Percentiles rank a stretch among this genome's conserved stretches.
phyloP scores from a whole-genome alignment of 2,113 vertebrate genomes.

The Archilochus colubris region DNA sequence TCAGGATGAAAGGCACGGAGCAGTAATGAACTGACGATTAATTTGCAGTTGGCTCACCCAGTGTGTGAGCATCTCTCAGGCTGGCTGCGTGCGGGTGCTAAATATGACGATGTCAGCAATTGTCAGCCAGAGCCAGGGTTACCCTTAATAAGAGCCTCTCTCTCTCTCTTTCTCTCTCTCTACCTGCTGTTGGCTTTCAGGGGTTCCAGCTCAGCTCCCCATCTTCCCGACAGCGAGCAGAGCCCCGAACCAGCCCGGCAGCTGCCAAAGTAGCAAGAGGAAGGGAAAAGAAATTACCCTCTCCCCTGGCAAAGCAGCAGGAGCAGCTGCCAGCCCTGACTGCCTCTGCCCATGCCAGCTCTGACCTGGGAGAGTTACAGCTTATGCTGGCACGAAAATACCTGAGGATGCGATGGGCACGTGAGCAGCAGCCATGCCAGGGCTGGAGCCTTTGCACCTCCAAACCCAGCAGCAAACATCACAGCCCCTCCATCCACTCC shows the following conservation, averaged over 20 bases:
- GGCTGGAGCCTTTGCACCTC: not conserved
- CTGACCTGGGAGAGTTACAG: conserved; percentile 2
- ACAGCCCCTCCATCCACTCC: not conserved
- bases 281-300: conserved; percentile 7
- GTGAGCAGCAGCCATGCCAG: not conserved
- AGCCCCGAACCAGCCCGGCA: not conserved
- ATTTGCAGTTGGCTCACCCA: conserved; percentile 71
- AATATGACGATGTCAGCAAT: conserved; percentile 72
- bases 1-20: conserved; percentile 66
- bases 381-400: not conserved
- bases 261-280: conserved; percentile 23
- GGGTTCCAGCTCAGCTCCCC: not conserved
- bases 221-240: not conserved
- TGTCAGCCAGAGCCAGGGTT: conserved; percentile 61
- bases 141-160: conserved; percentile 54
- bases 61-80: conserved; percentile 29
- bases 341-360: conserved; percentile 29
- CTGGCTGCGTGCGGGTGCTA: conserved; percentile 69
- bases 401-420: not conserved
- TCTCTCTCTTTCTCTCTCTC: not conserved
- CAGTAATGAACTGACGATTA: conserved; percentile 74
- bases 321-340: conserved; percentile 32
- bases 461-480: not conserved
- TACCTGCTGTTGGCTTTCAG: not conserved
- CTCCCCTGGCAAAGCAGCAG: conserved; percentile 21